phyloP scores from a whole-genome alignment of 2,113 vertebrate species.

The Scomber colias region DNA sequence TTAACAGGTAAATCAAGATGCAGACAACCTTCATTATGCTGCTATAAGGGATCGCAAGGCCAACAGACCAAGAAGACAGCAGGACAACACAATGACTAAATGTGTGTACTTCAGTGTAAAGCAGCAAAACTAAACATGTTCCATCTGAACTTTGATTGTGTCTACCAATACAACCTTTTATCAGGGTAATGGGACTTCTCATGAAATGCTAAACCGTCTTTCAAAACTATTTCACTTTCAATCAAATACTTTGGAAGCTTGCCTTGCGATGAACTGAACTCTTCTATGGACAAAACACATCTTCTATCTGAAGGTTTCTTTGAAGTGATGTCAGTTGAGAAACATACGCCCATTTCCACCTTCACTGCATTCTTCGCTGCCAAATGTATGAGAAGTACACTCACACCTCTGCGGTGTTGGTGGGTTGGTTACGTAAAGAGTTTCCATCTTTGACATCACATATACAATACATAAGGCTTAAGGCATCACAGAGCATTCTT shows the following conservation, averaged over 20 bases:
- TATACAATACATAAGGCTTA: background rate
- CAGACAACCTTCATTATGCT: constrained; percentile 43
- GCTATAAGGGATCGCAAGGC: constrained; percentile 11
- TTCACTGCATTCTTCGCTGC: too few relatives aligned
- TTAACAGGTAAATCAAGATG: constrained; percentile 10
- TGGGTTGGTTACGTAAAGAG: background rate
- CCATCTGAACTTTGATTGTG: background rate
- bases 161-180: too few relatives aligned
- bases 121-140: constrained; percentile 16
- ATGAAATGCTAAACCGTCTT: too few relatives aligned
- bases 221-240: too few relatives aligned
- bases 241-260: too few relatives aligned
- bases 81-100: fast-evolving
- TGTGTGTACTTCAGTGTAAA: constrained; percentile 52
- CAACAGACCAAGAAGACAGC: constrained; percentile 16
- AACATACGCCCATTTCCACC: too few relatives aligned
- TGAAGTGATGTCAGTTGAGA: too few relatives aligned
- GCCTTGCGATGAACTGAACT: background rate
- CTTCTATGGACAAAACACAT: background rate
- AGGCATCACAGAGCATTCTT: background rate
- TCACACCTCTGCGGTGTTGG: background rate
- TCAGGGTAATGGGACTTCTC: too few relatives aligned
- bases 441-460: background rate
- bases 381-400: too few relatives aligned
- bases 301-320: too few relatives aligned